Evolutionary conservation across 2,888 invertebrate species (phyloP).

Genomic region (Leptura quadrifasciata): DNA sequence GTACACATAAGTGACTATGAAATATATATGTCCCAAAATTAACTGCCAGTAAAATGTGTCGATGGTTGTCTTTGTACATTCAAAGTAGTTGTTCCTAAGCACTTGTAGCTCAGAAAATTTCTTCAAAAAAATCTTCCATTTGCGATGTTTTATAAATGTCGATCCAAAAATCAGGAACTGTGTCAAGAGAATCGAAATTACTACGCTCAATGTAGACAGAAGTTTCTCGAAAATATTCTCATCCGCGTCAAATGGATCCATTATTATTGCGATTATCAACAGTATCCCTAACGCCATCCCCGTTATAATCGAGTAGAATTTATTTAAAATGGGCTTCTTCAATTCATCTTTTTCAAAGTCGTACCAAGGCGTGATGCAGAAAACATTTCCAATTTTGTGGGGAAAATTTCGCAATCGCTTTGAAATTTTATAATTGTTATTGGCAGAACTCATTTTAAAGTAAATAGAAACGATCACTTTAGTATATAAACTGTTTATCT

Average conservation of each 20-base stretch:
- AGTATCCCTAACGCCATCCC: neutral
- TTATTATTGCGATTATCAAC: neutral
- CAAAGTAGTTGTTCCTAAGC: neutral
- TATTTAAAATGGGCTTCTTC: conserved; percentile 14
- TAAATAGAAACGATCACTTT: too few relatives aligned
- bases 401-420: neutral
- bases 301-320: conserved; percentile 12
- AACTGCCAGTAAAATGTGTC: conserved; percentile 28
- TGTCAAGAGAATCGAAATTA: neutral
- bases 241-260: neutral
- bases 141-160: conserved; percentile 1
- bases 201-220: neutral
- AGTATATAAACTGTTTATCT: too few relatives aligned
- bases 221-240: conserved; percentile 30
- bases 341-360: conserved; percentile 29
- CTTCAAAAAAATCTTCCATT: conserved; percentile 21
- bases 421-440: too few relatives aligned
- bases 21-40: conserved; percentile 12
- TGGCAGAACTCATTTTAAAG: too few relatives aligned
- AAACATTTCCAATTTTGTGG: conserved; percentile 18
- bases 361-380: conserved; percentile 40
- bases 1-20: neutral
- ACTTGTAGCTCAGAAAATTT: neutral
- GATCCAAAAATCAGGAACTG: conserved; percentile 8
- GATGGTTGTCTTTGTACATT: neutral